phyloP scores from a whole-genome alignment of 2,113 vertebrate genomes.

The Regulus satrapa region DNA sequence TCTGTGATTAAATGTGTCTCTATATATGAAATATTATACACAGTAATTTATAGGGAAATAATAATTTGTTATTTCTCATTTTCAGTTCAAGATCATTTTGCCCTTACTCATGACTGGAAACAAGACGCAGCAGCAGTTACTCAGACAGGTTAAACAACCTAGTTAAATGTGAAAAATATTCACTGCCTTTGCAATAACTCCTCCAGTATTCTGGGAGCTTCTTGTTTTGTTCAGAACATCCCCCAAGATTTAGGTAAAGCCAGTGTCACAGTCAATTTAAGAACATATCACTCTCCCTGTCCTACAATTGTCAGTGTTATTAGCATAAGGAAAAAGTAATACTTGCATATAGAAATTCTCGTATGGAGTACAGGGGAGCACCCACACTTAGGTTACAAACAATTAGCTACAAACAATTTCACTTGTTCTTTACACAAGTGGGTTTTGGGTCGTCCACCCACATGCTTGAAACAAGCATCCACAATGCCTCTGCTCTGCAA shows the following conservation, averaged over 20 bases:
- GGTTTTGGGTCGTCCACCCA: background rate
- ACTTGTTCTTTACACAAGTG: background rate
- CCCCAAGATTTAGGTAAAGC: background rate
- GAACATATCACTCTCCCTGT: background rate
- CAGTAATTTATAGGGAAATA: background rate
- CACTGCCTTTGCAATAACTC: background rate
- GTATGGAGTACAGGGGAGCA: accelerated
- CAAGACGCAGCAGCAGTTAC: background rate
- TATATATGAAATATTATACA: background rate
- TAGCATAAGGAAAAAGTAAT: background rate
- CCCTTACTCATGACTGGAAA: background rate
- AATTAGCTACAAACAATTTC: background rate
- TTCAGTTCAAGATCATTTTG: background rate
- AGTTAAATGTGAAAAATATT: background rate
- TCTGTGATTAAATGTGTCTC: background rate
- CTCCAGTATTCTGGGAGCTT: background rate
- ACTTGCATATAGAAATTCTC: background rate
- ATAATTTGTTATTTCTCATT: background rate
- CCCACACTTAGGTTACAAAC: background rate
- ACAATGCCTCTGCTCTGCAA: background rate
- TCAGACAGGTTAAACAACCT: background rate
- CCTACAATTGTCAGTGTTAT: background rate
- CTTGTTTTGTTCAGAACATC: background rate
- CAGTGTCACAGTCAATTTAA: no score
- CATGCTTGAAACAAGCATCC: background rate